Conservation (phyloP, 2,113 vertebrate species). For the Podarcis muralis region DNA sequence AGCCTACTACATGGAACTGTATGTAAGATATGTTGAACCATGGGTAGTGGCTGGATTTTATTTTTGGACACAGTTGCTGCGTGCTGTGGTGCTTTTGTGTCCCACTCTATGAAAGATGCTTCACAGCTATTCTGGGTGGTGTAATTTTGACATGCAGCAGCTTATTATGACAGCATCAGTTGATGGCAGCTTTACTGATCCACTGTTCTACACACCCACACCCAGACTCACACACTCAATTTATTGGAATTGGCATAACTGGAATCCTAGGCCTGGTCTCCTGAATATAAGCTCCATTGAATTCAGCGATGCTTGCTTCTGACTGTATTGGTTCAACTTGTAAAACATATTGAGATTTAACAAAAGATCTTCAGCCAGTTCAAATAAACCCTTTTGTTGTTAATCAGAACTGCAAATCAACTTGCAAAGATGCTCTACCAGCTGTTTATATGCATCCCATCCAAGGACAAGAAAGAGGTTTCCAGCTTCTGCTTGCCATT, state of each 20-base stretch:
- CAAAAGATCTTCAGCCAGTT: neutral
- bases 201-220: no score
- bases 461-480: neutral
- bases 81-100: neutral
- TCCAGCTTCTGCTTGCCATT: neutral
- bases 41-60: no score
- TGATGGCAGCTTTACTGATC: no score
- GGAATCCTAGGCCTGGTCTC: neutral
- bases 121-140: neutral
- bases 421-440: neutral
- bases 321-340: neutral
- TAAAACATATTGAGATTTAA: neutral
- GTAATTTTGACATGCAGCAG: no score
- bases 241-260: neutral
- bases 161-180: no score
- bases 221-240: neutral
- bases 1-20: neutral
- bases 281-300: neutral
- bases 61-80: neutral
- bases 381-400: neutral
- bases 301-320: neutral
- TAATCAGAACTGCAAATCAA: neutral
- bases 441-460: neutral
- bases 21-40: neutral
- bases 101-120: neutral